Evolutionary conservation across 2,797 vertebrate genomes (phyloP), one percentile per base, ranked within the genome.

Genomic region (Cirrhinus mrigala): DNA sequence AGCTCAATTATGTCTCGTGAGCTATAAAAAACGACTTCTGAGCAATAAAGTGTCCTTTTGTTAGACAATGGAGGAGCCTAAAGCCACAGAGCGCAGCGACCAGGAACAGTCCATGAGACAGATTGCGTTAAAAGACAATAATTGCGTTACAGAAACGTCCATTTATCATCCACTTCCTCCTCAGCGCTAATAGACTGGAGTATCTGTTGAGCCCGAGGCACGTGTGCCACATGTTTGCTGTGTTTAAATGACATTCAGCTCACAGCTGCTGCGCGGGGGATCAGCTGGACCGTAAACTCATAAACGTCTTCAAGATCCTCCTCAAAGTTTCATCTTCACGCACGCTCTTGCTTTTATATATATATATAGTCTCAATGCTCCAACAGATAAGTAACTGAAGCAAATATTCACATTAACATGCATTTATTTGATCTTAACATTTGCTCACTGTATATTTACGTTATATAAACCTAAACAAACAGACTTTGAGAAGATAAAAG

Each of bases 91-190:
- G 52, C 24, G 27, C 24, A 3, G 24, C 27, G 16, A 79, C 58
- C n/a, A n/a, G 33, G 68, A 24, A 44, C 20, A 24, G 37, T 71
- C 37, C 33, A 70, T 37, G 79, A 81, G 27, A 68, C 27, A n/a
- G 3, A 82, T 74, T 74, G 81, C 62, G 70, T 74, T 74, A 29
- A 62, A 74, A 44, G 40, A 73, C 40, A 66, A 75, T 83, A 83
- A 83, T 83, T 14, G 40, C 6, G 33, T 83, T 83, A 66, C 4
- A 76, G 27, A 66, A 75, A 73, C 37, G 8, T 52, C 18, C 70
- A 48, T 83, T 83, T 82, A 60, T 82, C 68, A 82, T 48, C 22
- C 69, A 62, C 69, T 82, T 76, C 71, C 82, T 76, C 27, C 24
- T 52, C 58, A 40, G 6, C 2, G 33, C 62, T 74, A 75, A 75